Evolutionary conservation across 2,797 vertebrate genomes (phyloP).

Genomic region (Hippoglossus hippoglossus): DNA sequence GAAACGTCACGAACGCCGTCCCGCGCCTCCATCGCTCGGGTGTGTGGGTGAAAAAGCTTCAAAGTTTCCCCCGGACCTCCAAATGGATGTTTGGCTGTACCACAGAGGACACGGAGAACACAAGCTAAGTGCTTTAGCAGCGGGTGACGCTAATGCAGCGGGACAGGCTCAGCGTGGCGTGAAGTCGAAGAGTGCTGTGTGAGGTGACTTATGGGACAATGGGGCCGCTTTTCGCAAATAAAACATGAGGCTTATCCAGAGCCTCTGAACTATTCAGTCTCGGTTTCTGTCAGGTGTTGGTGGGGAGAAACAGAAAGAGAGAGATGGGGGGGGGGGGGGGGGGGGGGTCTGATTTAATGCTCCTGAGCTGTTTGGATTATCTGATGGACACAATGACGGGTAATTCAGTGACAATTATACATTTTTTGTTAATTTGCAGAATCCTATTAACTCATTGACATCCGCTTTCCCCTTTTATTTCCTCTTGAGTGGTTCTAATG

Average conservation of each 20-base stretch:
- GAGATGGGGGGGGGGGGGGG: constrained; percentile 2
- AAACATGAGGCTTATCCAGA: constrained; percentile 86
- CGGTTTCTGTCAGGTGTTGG: constrained; percentile 77
- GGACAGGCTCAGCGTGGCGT: constrained; percentile 84
- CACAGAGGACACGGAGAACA: constrained; percentile 84
- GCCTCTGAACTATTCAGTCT: constrained; percentile 74
- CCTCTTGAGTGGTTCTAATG: constrained; percentile 10
- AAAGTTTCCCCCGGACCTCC: constrained; percentile 79
- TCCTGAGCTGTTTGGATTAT: constrained; percentile 55
- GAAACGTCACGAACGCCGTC: constrained; percentile 64
- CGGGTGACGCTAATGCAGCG: constrained; percentile 79
- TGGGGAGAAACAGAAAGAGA: constrained; percentile 62
- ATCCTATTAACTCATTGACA: constrained; percentile 12
- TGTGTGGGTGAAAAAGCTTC: constrained; percentile 73
- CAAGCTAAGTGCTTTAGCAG: constrained; percentile 87
- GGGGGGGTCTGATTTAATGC: constrained; percentile 59
- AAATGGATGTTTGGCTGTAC: constrained; percentile 83
- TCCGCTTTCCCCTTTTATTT: background rate
- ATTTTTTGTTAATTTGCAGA: background rate
- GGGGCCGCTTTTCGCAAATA: constrained; percentile 87
- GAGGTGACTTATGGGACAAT: constrained; percentile 88
- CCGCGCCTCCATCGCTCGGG: constrained; percentile 42
- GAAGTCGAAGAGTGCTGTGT: constrained; percentile 85
- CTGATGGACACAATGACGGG: constrained; percentile 38
- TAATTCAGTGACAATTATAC: constrained; percentile 28